Evolutionary conservation across 1,140 invertebrate genomes (phyloP), one percentile per base, ranked within the genome.

Genomic region (Thereuonema tuberculata): DNA sequence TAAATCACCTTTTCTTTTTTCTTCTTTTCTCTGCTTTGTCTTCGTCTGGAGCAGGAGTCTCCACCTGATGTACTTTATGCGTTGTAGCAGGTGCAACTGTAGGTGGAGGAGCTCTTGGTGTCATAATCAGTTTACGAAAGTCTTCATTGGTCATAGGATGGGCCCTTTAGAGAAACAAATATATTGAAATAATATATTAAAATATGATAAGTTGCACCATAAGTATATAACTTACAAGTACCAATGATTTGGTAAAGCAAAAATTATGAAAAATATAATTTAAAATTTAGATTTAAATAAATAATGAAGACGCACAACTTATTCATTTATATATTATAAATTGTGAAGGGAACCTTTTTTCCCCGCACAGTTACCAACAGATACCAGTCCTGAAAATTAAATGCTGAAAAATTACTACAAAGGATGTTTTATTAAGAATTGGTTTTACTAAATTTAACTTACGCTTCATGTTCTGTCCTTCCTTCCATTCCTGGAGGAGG

Each of bases 91-190:
- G 47, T 2, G 59, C 23, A 25, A 58, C 60, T 46, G 64, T 52
- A 14, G 62, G 46, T 21, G 62, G 61, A 23, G 63, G 65, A 49
- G 66, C 67, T 54, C 91, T 78, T 0, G 94, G 93, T 0, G 93
- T 98, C 88, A 96, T 96, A 59, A 98, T 74, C 15, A 98, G 73
- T 69, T 94, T 94, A 26, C 94, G 81, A 69, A 98, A 98, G 73
- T 98, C 94, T 71, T 93, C 93, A 78, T 98, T 98, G 9, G 93
- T 97, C 55, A 98, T 62, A 9, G 70, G 72, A 58, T 72, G 69
- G 58, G 62, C 65, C 24, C 65, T 69, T 47, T 23, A 55, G 43
- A 50, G 12, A 43, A 47, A n/a, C n/a, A n/a, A n/a, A n/a, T n/a
- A n/a, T n/a, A n/a, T 27, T 54, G 9, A 54, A 59, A 56, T 48